Conservation (phyloP, 2,113 vertebrate genomes). For the Bos javanicus region DNA sequence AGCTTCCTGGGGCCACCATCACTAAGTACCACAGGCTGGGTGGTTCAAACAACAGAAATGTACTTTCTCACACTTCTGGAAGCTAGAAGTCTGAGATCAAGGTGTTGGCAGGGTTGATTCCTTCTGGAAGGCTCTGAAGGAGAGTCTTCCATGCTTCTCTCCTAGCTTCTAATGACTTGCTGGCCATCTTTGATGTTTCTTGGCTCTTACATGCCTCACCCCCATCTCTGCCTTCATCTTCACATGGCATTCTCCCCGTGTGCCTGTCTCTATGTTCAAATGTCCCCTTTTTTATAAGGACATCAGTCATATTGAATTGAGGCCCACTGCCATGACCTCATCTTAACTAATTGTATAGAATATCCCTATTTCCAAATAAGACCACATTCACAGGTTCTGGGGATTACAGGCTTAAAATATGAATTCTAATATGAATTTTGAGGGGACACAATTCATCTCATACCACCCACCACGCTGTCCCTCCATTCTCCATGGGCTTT, state of each 20-base stretch:
- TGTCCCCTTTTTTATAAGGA: neutral
- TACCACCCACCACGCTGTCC: too few relatives aligned
- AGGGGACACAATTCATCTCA: neutral
- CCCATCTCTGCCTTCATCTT: neutral
- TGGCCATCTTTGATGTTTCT: neutral
- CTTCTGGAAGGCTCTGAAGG: neutral
- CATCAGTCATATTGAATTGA: too few relatives aligned
- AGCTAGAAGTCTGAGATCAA: neutral
- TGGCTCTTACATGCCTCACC: neutral
- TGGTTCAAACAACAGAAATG: too few relatives aligned
- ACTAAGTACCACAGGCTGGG: rapidly evolving
- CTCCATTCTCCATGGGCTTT: rapidly evolving
- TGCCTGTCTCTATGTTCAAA: neutral
- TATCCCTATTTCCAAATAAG: neutral
- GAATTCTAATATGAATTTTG: neutral
- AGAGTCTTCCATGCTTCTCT: neutral
- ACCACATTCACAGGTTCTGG: neutral
- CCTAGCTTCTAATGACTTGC: neutral
- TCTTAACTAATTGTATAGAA: neutral
- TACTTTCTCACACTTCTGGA: neutral
- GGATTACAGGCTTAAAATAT: neutral
- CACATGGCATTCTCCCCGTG: neutral
- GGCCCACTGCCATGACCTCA: neutral
- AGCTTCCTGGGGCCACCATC: neutral
- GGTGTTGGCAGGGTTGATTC: neutral